Conservation (phyloP, 2,113 vertebrate species). For the Psilopogon haemacephalus region DNA sequence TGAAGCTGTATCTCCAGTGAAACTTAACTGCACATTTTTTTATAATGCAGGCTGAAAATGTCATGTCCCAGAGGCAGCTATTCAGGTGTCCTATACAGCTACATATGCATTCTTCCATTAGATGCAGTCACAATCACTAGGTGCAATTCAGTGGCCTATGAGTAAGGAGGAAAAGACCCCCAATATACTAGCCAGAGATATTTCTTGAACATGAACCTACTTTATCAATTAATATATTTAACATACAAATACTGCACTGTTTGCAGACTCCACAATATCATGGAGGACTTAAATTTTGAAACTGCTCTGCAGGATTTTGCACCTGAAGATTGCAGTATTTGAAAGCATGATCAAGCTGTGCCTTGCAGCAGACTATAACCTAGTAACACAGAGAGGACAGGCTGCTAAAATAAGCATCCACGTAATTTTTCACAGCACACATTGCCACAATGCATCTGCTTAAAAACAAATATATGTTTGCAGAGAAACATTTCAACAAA, state of each 20-base stretch:
- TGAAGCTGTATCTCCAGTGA: neutral
- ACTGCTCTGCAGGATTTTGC: conserved; percentile 60
- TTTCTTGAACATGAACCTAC: conserved; percentile 4
- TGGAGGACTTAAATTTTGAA: conserved; percentile 54
- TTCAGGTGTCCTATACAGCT: neutral
- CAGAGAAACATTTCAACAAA: conserved; percentile 78
- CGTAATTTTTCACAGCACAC: conserved; percentile 50
- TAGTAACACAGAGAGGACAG: neutral
- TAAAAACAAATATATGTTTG: conserved; percentile 68
- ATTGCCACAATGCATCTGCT: conserved; percentile 63
- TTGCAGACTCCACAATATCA: conserved; percentile 60
- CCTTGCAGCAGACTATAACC: conserved; percentile 11
- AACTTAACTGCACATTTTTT: neutral
- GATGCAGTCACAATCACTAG: conserved; percentile 7
- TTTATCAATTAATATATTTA: conserved; percentile 50
- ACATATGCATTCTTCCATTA: neutral
- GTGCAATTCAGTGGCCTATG: conserved; percentile 1
- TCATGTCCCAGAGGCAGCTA: neutral
- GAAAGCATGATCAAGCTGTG: conserved; percentile 18
- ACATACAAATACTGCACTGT: conserved; percentile 44
- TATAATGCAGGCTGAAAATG: neutral
- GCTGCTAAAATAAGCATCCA: conserved; percentile 58
- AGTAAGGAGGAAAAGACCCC: conserved; percentile 12
- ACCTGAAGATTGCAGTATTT: conserved; percentile 42
- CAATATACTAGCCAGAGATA: neutral